phyloP scores from a whole-genome alignment of 2,888 invertebrate genomes.

The Anthophora plumipes region DNA sequence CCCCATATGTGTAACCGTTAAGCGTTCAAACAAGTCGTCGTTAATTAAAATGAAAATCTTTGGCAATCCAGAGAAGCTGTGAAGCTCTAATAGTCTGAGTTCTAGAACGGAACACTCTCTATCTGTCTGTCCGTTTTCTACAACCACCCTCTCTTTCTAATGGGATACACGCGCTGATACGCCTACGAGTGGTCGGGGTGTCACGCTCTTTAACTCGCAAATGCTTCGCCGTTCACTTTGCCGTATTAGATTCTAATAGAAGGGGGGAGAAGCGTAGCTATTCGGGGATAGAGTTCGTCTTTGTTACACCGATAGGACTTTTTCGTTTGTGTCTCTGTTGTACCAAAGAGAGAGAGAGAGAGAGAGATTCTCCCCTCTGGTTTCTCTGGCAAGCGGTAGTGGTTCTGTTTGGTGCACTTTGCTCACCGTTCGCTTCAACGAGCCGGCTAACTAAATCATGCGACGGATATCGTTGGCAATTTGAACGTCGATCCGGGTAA shows the following conservation, averaged over 20 bases:
- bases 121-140: conserved; percentile 4
- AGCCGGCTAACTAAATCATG: conserved; percentile 64
- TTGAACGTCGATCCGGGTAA: conserved; percentile 55
- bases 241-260: conserved; percentile 82
- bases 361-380: too few relatives aligned
- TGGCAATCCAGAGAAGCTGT: too few relatives aligned
- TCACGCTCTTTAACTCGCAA: conserved; percentile 81
- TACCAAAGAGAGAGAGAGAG: too few relatives aligned
- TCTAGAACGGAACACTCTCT: too few relatives aligned
- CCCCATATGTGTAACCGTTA: too few relatives aligned
- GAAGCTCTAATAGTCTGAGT: too few relatives aligned
- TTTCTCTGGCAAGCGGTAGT: too few relatives aligned
- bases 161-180: conserved; percentile 62
- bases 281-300: conserved; percentile 45
- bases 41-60: too few relatives aligned
- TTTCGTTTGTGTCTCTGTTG: not conserved
- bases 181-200: conserved; percentile 66
- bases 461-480: conserved; percentile 63
- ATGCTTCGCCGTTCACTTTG: conserved; percentile 77
- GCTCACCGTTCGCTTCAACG: conserved; percentile 56
- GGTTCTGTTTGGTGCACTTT: conserved; percentile 66
- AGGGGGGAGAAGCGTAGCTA: conserved; percentile 61
- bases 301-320: not conserved
- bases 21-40: too few relatives aligned
- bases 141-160: conserved; percentile 30